Base-by-base conservation (phyloP, 1,140 invertebrate species). In the Rhagoletis zephyria region DNA sequence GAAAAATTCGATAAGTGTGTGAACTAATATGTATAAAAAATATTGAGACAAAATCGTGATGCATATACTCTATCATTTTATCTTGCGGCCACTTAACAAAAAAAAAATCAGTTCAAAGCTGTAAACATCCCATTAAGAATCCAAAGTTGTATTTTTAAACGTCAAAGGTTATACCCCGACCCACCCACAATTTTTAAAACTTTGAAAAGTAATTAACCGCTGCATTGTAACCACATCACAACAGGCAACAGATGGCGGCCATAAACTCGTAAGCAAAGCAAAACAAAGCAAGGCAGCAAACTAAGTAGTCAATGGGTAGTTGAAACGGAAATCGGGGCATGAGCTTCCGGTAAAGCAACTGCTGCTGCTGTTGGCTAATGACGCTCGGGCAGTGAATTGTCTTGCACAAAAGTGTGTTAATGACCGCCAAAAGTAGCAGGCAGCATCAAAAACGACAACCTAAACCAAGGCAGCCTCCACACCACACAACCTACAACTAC, bases 391-490 rank as follows among this genome's bases (percentile, higher is more conserved):
- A 81, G 48, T 81, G 74, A 81, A 81, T 81, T 81, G 74, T 81
- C 74, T 81, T 42, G 74, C 16, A 42, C 86, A 87, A 87, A 87
- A 87, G 87, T 87, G 87, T 87, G 87, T 87, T 87, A 87, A 87
- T 87, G 87, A 87, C 87, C 74, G 77, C 30, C 45, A 51, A 74
- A 48, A 65, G 19, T 30, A 48, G 19, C 14, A 48, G 59, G 40
- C n/a, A 67, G 5, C 9, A 19, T 3, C 3, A 30, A 67, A 67
- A 67, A 40, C 64, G 64, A 10, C 64, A 7, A 19, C 7, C 64
- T 30, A 67, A 67, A 40, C 10, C 16, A 5, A 64, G 4, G 45
- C 70, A 51, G 40, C 70, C 4, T 19, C 51, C 74, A 10, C 16
- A 10, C 0, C 45, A 64, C 10, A 74, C 45, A 5, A 48, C 42